Evolutionary conservation across 2,797 vertebrate genomes (phyloP), one percentile per base, ranked within the genome.

Genomic region (Brotula barbata): DNA sequence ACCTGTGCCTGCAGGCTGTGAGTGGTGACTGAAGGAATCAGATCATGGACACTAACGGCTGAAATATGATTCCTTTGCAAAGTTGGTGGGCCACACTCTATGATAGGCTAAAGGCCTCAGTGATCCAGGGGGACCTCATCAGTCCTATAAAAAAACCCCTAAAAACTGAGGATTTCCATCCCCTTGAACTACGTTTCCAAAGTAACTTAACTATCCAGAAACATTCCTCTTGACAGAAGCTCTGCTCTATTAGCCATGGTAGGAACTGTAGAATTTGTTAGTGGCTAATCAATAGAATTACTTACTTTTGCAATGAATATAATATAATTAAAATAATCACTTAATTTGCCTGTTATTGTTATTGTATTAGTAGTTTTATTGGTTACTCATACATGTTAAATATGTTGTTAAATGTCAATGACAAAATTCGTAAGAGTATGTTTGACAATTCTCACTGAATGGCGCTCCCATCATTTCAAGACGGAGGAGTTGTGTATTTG

Each of bases 341-440:
- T n/a, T n/a, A n/a, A n/a, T n/a, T n/a, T n/a, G n/a, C n/a, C n/a
- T n/a, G n/a, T n/a, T n/a, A n/a, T n/a, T n/a, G n/a, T n/a, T n/a
- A n/a, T n/a, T n/a, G n/a, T n/a, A n/a, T n/a, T n/a, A n/a, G n/a
- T n/a, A n/a, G n/a, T n/a, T n/a, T n/a, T n/a, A n/a, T n/a, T 43
- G 1, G 5, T 44, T 53, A 50, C 59, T 42, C 52, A 16, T 23
- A 10, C 6, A 43, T 2, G 3, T 31, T 1, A n/a, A 62, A 17
- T 34, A 52, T 42, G 1, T 47, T 42, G 15, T 10, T 31, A 58
- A 58, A 63, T 51, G 67, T 64, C 67, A 64, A 19, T 21, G n/a
- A 47, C 46, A 34, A 52, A 63, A 63, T 34, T 42, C 45, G 15
- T 25, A 1, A 64, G 64, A 70, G 54, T 6, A 45, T 61, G 65